Percentiles rank a stretch among this genome's conserved stretches.
These are phyloP conservation scores for Mastomys coucha DNA, from an alignment of 2,113 vertebrate species.

Conservation along the genomic window DNA sequence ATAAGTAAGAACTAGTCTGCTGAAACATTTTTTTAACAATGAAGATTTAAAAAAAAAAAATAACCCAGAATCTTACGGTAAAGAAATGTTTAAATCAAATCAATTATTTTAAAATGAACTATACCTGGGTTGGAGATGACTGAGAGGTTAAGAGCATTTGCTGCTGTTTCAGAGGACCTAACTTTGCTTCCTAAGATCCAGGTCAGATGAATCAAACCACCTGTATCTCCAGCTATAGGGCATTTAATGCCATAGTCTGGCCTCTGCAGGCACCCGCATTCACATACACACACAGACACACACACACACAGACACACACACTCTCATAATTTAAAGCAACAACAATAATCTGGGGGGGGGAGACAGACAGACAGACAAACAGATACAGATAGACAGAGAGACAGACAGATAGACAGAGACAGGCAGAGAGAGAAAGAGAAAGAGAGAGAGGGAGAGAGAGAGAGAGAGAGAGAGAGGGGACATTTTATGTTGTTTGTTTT, in stretches of 20 bases:
- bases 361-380: no score
- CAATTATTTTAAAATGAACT: neutral
- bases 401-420: no score
- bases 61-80: conserved; percentile 2
- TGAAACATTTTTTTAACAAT: neutral
- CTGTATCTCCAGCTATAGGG: neutral
- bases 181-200: neutral
- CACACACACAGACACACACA: neutral
- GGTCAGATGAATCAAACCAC: neutral
- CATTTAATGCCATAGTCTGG: neutral
- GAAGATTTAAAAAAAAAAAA: conserved; percentile 14
- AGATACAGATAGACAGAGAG: no score
- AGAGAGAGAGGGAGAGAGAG: no score
- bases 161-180: neutral
- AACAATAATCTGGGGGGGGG: neutral
- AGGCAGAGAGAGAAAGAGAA: no score
- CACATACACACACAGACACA: neutral
- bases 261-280: neutral
- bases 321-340: neutral
- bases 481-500: neutral
- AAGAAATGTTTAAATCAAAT: conserved; percentile 15
- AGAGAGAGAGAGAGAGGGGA: neutral
- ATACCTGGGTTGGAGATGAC: neutral
- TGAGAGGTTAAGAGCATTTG: neutral
- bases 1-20: neutral